Percentiles rank a stretch among this genome's conserved stretches.
These are phyloP conservation scores for Drosophila bipectinata DNA, from an alignment of 1,140 invertebrate species.

Conservation along the genomic window DNA sequence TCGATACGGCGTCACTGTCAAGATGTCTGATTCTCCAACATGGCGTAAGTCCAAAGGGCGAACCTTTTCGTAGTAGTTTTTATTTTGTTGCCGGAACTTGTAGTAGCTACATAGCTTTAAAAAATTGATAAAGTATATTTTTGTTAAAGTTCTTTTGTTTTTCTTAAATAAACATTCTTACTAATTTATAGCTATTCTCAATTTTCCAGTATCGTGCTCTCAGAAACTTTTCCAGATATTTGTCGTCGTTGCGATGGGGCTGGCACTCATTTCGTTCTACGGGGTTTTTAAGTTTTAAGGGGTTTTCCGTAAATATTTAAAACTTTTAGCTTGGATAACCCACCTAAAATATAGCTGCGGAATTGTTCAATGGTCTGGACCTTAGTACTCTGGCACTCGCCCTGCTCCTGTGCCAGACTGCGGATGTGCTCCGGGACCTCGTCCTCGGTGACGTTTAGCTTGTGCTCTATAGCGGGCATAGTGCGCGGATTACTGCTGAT, in stretches of 20 bases:
- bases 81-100: conserved; percentile 90
- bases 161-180: not conserved
- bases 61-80: conserved; percentile 88
- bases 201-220: conserved; percentile 92
- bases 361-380: conserved; percentile 86
- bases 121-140: conserved; percentile 30
- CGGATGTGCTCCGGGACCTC: conserved; percentile 73
- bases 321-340: conserved; percentile 45
- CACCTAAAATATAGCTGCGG: conserved; percentile 91
- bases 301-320: not conserved
- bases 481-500: conserved; percentile 25
- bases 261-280: conserved; percentile 89
- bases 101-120: conserved; percentile 90
- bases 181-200: conserved; percentile 91
- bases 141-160: not conserved
- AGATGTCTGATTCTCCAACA: conserved; percentile 89
- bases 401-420: conserved; percentile 80
- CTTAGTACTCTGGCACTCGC: conserved; percentile 85
- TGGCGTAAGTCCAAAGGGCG: conserved; percentile 87
- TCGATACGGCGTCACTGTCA: conserved; percentile 89
- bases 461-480: conserved; percentile 74
- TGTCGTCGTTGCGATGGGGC: conserved; percentile 91
- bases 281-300: not conserved
- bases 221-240: conserved; percentile 92
- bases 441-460: conserved; percentile 62